phyloP scores from a whole-genome alignment of 2,888 invertebrate species.

The Drosophila demipolita region DNA sequence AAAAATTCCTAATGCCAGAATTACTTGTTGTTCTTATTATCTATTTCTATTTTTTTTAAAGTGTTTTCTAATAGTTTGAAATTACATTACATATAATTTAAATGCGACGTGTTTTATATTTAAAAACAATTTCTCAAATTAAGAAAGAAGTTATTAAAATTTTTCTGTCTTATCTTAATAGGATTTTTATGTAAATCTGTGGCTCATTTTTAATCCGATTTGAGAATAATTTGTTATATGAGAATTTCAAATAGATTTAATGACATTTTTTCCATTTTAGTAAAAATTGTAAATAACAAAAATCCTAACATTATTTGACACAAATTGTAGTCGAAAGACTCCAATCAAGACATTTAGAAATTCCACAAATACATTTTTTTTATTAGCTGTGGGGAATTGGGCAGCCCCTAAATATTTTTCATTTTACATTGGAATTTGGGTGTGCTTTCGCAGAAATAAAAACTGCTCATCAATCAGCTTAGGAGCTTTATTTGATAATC shows the following conservation, averaged over 20 bases:
- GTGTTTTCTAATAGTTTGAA: too few species aligned
- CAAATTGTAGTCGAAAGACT: too few species aligned
- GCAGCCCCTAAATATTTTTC: not conserved
- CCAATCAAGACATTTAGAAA: not conserved
- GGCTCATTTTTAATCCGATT: not conserved
- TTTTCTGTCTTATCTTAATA: not conserved
- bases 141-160: not conserved
- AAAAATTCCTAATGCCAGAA: too few species aligned
- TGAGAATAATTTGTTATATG: not conserved
- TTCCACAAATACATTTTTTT: not conserved
- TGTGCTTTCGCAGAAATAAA: not conserved
- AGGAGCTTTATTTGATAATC: conserved; percentile 1
- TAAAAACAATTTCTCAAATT: not conserved
- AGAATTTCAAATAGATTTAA: not conserved
- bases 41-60: too few species aligned
- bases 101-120: not conserved
- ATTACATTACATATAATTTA: too few species aligned
- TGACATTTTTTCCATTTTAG: not conserved
- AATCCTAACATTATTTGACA: not conserved
- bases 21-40: too few species aligned
- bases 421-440: not conserved
- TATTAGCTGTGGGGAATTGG: not conserved
- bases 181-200: not conserved
- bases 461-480: conserved; percentile 2
- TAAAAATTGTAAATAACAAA: not conserved